These are phyloP conservation scores for Homarus gammarus DNA, from an alignment of 2,888 invertebrate genomes.

Conservation along the genomic window DNA sequence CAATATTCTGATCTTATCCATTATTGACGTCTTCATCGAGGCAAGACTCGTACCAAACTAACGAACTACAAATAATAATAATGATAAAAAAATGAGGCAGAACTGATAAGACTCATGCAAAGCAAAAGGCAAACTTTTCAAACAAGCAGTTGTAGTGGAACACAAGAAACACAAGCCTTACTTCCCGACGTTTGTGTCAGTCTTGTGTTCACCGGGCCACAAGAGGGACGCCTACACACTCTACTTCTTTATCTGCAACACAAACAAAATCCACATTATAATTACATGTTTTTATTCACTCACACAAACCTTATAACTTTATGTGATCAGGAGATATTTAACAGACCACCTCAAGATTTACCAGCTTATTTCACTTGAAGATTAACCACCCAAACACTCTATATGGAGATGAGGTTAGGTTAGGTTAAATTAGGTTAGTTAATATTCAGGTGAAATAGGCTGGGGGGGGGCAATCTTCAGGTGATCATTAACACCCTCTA, in stretches of 20 bases:
- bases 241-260: background rate
- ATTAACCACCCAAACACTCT: too few species aligned
- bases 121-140: conserved; percentile 50
- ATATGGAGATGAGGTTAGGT: too few species aligned
- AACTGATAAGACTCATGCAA: conserved; percentile 24
- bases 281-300: too few species aligned
- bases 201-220: background rate
- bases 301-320: too few species aligned
- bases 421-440: too few species aligned
- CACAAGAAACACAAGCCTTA: conserved; percentile 48
- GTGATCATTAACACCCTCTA: too few species aligned
- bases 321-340: too few species aligned
- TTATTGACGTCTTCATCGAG: conserved; percentile 50
- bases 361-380: too few species aligned
- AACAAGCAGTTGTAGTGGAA: conserved; percentile 51
- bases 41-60: conserved; percentile 4
- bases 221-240: background rate
- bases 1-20: conserved; percentile 64
- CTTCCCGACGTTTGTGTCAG: conserved; percentile 21
- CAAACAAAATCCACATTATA: background rate
- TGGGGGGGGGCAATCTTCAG: too few species aligned
- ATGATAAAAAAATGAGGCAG: background rate
- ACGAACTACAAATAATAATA: conserved; percentile 18
- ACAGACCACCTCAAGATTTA: too few species aligned
- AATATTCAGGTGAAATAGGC: too few species aligned